phyloP scores from a whole-genome alignment of 2,888 invertebrate species.

The Diarsia brunnea region DNA sequence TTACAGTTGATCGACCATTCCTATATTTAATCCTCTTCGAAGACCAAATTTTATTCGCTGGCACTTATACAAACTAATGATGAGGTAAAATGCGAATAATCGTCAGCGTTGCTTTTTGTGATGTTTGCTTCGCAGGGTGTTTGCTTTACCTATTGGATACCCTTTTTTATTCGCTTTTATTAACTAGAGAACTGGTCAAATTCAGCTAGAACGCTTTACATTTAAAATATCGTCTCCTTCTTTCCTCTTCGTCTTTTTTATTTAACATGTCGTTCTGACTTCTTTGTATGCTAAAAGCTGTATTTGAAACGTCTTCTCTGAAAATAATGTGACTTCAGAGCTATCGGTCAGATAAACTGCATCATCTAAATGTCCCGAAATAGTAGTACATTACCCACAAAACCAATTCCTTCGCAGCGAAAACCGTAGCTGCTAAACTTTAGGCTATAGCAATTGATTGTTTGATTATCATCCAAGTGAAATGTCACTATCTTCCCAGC shows the following conservation, averaged over 20 bases:
- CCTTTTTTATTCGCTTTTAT: neutral
- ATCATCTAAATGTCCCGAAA: neutral
- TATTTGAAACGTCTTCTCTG: slow-evolving; percentile 14
- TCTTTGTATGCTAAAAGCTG: neutral
- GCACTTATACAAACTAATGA: slow-evolving; percentile 67
- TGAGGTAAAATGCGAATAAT: slow-evolving; percentile 51
- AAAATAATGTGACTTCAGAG: neutral
- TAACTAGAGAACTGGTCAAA: neutral
- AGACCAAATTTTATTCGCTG: slow-evolving; percentile 71
- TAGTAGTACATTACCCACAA: neutral
- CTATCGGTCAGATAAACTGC: neutral
- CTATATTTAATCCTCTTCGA: slow-evolving; percentile 70
- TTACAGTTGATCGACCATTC: slow-evolving; percentile 65
- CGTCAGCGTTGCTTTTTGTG: slow-evolving; percentile 5
- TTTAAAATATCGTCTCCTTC: neutral
- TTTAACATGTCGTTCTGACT: neutral
- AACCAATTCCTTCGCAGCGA: neutral
- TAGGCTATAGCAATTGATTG: neutral
- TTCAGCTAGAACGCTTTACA: too few relatives aligned
- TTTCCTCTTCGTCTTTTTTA: neutral
- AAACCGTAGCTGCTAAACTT: neutral
- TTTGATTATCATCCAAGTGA: neutral
- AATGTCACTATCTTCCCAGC: neutral
- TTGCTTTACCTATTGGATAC: slow-evolving; percentile 4
- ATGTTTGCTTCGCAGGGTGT: neutral